Evolutionary conservation across 2,888 invertebrate genomes (phyloP).

Genomic region (Ernsta delagoae): DNA sequence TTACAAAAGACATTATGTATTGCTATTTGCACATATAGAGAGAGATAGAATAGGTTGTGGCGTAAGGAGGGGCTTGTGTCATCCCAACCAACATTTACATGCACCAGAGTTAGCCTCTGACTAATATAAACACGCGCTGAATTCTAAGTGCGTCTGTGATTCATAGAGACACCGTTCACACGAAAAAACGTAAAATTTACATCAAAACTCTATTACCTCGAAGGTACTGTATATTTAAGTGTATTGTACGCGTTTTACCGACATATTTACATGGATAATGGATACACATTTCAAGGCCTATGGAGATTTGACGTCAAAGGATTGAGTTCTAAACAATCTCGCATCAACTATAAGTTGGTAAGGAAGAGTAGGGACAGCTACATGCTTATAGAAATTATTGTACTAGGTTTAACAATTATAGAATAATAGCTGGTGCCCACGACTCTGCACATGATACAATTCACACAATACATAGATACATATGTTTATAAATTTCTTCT

Average conservation of each 20-base stretch:
- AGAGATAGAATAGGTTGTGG: no score
- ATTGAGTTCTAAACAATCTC: neutral
- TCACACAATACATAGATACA: no score
- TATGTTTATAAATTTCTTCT: no score
- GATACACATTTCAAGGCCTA: neutral
- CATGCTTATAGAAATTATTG: no score
- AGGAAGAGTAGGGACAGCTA: no score
- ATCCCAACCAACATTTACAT: constrained; percentile 26
- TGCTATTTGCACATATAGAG: neutral
- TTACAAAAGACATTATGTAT: neutral
- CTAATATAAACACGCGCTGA: constrained; percentile 32
- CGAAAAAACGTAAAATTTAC: constrained; percentile 39
- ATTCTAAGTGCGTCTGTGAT: constrained; percentile 24
- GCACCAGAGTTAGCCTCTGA: constrained; percentile 27
- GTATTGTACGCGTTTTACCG: neutral
- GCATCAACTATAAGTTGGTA: neutral
- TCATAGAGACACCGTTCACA: constrained; percentile 38
- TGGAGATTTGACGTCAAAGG: neutral
- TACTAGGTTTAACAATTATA: no score
- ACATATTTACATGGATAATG: neutral
- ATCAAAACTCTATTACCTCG: constrained; percentile 37
- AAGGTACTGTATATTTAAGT: neutral
- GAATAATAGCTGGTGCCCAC: no score
- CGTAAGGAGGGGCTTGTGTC: constrained; percentile 6
- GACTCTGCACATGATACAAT: no score